A percentile compares a stretch with the other conserved stretches of the same genome.
Evolutionary conservation across 2,113 vertebrate species (phyloP).

Genomic region (Triplophysa tibetana): DNA sequence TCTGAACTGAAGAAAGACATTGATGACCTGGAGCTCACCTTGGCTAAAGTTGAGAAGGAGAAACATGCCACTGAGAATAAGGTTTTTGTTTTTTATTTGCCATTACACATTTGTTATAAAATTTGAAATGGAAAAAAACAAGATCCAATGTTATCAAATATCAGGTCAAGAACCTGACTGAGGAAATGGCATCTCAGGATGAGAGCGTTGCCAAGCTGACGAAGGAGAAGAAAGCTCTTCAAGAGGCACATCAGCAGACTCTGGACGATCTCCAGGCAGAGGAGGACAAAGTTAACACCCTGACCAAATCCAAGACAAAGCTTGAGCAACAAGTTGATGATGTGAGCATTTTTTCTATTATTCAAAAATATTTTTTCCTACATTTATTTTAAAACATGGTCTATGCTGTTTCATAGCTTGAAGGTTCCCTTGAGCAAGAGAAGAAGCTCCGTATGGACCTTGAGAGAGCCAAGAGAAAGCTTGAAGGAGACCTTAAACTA

Average conservation of each 20-base stretch:
- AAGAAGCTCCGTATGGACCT: slow-evolving; percentile 69
- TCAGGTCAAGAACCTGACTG: slow-evolving; percentile 51
- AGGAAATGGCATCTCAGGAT: slow-evolving; percentile 49
- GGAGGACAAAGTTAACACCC: slow-evolving; percentile 60
- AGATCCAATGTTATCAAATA: neutral
- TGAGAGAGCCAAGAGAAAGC: slow-evolving; percentile 67
- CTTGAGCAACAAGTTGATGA: slow-evolving; percentile 57
- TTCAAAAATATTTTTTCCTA: neutral
- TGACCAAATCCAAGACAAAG: slow-evolving; percentile 54
- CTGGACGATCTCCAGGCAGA: slow-evolving; percentile 74
- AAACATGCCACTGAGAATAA: slow-evolving; percentile 69
- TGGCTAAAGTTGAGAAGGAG: slow-evolving; percentile 79
- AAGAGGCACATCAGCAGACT: slow-evolving; percentile 59
- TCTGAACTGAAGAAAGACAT: slow-evolving; percentile 82
- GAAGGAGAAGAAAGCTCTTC: slow-evolving; percentile 62
- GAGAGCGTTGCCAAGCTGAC: slow-evolving; percentile 48
- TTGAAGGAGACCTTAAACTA: slow-evolving; percentile 68
- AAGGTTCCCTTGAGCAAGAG: slow-evolving; percentile 64
- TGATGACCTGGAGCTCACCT: slow-evolving; percentile 76
- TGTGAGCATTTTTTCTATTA: slow-evolving; percentile 4
- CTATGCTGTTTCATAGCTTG: slow-evolving; percentile 23
- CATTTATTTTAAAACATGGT: neutral
- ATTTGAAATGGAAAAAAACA: too few species aligned
- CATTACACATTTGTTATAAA: too few species aligned
- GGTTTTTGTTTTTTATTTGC: slow-evolving; percentile 1